Conservation (phyloP, 2,797 vertebrate genomes). For the Centroberyx gerrardi region DNA sequence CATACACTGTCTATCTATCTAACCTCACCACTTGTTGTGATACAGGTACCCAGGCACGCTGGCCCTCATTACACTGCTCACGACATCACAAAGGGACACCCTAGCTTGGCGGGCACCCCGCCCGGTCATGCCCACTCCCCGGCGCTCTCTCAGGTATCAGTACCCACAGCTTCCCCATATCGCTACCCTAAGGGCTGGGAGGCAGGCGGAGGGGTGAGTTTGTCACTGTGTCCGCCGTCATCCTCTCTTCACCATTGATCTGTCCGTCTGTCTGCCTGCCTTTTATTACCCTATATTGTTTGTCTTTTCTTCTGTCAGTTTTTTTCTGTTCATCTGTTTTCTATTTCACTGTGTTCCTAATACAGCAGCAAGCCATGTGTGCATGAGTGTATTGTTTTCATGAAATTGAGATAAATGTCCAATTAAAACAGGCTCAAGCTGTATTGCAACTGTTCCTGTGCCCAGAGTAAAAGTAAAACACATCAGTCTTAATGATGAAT, state of each 20-base stretch:
- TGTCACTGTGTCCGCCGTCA: constrained; percentile 53
- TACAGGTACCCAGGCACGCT: constrained; percentile 94
- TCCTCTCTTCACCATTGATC: constrained; percentile 53
- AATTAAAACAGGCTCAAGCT: neutral
- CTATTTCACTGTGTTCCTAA: constrained; percentile 5
- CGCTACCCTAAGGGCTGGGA: constrained; percentile 88
- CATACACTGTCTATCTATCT: constrained; percentile 10
- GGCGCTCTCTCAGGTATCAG: constrained; percentile 96
- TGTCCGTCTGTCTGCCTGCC: constrained; percentile 43
- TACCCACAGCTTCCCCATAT: constrained; percentile 83
- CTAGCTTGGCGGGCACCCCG: constrained; percentile 93
- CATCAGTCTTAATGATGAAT: constrained; percentile 12
- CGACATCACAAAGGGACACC: constrained; percentile 97
- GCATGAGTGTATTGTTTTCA: constrained; percentile 20
- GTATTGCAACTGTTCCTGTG: neutral
- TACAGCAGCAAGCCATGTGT: constrained; percentile 18
- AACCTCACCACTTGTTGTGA: constrained; percentile 74
- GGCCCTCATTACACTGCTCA: constrained; percentile 93
- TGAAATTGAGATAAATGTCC: constrained; percentile 14
- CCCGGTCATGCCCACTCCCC: constrained; percentile 95
- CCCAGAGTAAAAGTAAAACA: no score
- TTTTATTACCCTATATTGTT: neutral
- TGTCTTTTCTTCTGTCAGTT: neutral
- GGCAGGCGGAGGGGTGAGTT: constrained; percentile 84
- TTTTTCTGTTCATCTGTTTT: constrained; percentile 4